Evolutionary conservation across 2,113 vertebrate species (phyloP), one percentile per base, ranked within the genome.

Genomic region (Chloroceryle aenea): DNA sequence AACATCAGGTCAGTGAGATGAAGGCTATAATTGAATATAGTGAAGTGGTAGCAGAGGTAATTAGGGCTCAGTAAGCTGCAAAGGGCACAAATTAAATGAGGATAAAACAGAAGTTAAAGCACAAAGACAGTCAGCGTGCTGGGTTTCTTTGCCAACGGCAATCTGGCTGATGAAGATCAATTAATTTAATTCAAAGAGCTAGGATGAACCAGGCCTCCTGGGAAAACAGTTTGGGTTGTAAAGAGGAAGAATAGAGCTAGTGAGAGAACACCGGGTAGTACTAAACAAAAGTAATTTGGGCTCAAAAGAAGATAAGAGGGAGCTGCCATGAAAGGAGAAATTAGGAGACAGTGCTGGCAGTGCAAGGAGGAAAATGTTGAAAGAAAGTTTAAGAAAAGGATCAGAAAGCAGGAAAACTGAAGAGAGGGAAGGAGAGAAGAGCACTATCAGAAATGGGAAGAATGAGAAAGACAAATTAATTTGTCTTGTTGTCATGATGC

Each of bases 151-250:
- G 96, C 95, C 95, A 96, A 93, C 4, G 92, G 95, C 95, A 93
- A 94, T 92, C 92, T 89, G 73, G 68, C 73, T 94, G 95, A 95
- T 88, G 93, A 89, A 96, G 93, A 96, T 89, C 95, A 96, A 93
- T 96, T 97, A 96, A 96, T 94, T 97, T 87, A 91, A 96, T 95
- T 96, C 95, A 94, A 95, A 96, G 85, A 96, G 92, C 93, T 75
- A 52, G 53, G 64, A 92, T 94, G 91, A 97, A 80, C 61, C 88
- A 90, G 48, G 72, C 5, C 93, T 89, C 73, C 80, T 81, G 86
- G 90, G 95, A 93, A 89, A 86, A 88, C 7, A 82, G 90, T 85
- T 84, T 78, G 72, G 32, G 43, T 73, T 90, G 58, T 93, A 76
- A 90, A 92, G 83, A 75, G 73, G 43, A 96, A 93, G 85, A 92